Evolutionary conservation across 2,797 vertebrate species (phyloP).

Genomic region (Hipposideros larvatus): DNA sequence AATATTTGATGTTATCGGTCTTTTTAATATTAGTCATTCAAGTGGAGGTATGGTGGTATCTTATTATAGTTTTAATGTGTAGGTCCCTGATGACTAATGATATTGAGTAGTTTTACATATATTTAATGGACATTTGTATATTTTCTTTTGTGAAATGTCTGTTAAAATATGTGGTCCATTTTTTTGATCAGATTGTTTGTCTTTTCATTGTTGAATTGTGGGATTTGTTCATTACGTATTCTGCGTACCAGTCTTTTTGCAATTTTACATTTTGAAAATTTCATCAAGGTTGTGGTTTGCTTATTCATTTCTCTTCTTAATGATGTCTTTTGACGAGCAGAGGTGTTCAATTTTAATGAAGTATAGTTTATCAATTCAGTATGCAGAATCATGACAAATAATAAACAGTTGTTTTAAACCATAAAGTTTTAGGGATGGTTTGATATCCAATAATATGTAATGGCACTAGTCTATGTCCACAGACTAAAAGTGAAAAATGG

Average conservation of each 20-base stretch:
- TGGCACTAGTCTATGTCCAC: not conserved
- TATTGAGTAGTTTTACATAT: not conserved
- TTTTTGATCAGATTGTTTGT: not conserved
- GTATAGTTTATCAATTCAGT: not conserved
- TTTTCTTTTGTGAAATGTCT: not conserved
- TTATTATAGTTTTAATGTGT: not conserved
- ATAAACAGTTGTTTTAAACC: not conserved
- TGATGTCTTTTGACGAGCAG: not conserved
- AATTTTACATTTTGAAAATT: not conserved
- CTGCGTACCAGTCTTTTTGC: not conserved
- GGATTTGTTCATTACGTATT: not conserved
- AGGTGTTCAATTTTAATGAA: not conserved
- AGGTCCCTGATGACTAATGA: not conserved
- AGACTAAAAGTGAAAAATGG: not conserved
- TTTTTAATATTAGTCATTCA: not conserved
- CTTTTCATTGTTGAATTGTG: not conserved
- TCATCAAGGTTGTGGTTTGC: not conserved
- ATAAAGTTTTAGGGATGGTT: not conserved
- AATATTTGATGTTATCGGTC: not conserved
- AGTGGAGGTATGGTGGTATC: not conserved
- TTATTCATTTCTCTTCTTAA: slow-evolving; percentile 11
- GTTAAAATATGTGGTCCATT: not conserved
- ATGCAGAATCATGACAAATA: not conserved
- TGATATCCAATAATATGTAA: not conserved
- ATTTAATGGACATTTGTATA: not conserved